A percentile compares a stretch with the other conserved stretches of the same genome.
phyloP scores from a whole-genome alignment of 2,888 invertebrate genomes.

The Hydrotaea diabolus region DNA sequence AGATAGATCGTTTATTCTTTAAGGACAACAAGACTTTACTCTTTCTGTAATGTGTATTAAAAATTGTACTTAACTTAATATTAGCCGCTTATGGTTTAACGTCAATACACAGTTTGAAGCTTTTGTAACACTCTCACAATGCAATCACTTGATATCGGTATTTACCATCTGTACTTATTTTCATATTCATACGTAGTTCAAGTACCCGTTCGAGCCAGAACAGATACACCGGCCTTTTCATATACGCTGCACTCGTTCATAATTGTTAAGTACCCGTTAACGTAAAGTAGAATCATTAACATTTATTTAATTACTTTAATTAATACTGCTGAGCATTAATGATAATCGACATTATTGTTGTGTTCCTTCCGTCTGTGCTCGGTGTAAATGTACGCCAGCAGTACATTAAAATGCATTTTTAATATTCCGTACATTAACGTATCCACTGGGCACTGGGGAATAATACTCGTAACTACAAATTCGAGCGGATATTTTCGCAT shows the following conservation, averaged over 20 bases:
- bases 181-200: no score
- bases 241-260: constrained; percentile 38
- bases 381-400: constrained; percentile 37
- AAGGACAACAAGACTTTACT: no score
- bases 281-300: constrained; percentile 40
- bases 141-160: constrained; percentile 1
- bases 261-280: constrained; percentile 54
- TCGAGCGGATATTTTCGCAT: neutral
- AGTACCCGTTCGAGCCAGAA: no score
- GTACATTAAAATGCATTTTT: constrained; percentile 29
- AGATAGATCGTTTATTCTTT: no score
- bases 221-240: no score
- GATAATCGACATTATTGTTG: constrained; percentile 38
- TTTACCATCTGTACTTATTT: neutral
- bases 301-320: constrained; percentile 58
- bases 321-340: constrained; percentile 41
- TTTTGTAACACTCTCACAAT: neutral
- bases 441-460: neutral
- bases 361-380: neutral
- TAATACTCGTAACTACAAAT: neutral
- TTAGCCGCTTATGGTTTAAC: no score
- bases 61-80: no score
- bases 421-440: constrained; percentile 10
- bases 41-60: no score
- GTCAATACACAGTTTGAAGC: constrained; percentile 13